Base-by-base conservation (phyloP, 2,797 vertebrate species). In the Pristis pectinata region DNA sequence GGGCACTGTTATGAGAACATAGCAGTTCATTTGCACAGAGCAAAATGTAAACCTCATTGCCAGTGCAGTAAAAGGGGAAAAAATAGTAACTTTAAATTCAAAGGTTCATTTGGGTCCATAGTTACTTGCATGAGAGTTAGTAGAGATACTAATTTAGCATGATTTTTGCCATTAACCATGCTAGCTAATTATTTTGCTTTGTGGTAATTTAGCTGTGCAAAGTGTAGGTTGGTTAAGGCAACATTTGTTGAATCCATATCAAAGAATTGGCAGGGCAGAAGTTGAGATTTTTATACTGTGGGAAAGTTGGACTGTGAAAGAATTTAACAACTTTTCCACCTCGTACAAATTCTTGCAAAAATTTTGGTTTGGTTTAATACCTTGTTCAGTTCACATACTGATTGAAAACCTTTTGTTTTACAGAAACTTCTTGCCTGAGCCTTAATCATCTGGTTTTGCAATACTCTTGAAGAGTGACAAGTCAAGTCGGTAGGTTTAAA, bases 401-500 rank as follows among this genome's bases (percentile, higher is more conserved):
- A 72, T 72, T 93, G 24, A 30, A 93, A 70, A 70, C 27, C 37
- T 49, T 93, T n/a, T 93, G 64, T 70, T 93, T 93, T 93, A 44
- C 91, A 93, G 91, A 72, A 6, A 44, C 24, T 10, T 93, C 41
- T 34, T 17, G 24, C 61, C 13, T 44, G 64, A 93, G 61, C 91
- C 91, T 72, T 93, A 93, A 72, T 93, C 37, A 30, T 70, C 64
- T 30, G 64, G 64, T 70, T 72, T 93, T 37, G 44, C 13, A 10
- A 70, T 93, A 34, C 24, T 2, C 37, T 93, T 93, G 64, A 49
- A 49, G 24, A 93, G 11, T 5, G 37, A 41, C 53, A 59, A 34
- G 41, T 61, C 64, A 72, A 93, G 11, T 93, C 41, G 64, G 91
- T 93, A 93, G 41, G 91, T 93, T 93, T 11, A 72, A 93, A 44